Evolutionary conservation across 1,140 invertebrate genomes (phyloP).

Genomic region (Apis cerana): DNA sequence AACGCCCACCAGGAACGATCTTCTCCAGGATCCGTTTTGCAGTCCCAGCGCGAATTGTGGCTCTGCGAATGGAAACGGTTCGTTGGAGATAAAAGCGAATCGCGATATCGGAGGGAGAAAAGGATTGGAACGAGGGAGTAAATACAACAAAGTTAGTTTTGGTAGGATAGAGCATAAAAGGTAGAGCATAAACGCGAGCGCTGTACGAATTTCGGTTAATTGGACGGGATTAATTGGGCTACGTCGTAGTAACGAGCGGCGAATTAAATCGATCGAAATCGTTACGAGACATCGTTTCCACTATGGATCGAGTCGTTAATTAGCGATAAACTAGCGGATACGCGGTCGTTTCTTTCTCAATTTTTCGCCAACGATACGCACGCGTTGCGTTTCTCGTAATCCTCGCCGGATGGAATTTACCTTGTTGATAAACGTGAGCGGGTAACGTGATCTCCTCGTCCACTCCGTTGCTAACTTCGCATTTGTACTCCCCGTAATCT

Average conservation of each 20-base stretch:
- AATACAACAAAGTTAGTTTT: too few relatives aligned
- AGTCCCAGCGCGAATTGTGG: slow-evolving; percentile 73
- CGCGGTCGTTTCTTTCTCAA: not conserved
- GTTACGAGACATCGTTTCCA: not conserved
- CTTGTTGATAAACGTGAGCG: slow-evolving; percentile 77
- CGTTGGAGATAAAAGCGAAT: too few relatives aligned
- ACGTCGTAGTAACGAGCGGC: slow-evolving; percentile 23
- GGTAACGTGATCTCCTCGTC: slow-evolving; percentile 78
- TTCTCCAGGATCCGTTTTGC: slow-evolving; percentile 76
- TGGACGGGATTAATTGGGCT: slow-evolving; percentile 22
- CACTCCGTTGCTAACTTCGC: slow-evolving; percentile 81
- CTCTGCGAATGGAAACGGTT: slow-evolving; percentile 63
- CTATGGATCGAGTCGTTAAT: slow-evolving; percentile 12
- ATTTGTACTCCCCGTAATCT: slow-evolving; percentile 87
- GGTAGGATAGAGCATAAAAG: too few relatives aligned
- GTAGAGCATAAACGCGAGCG: not conserved
- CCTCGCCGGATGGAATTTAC: slow-evolving; percentile 47
- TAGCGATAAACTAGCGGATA: not conserved
- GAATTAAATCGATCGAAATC: slow-evolving; percentile 40
- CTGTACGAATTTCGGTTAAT: slow-evolving; percentile 32
- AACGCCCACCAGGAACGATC: slow-evolving; percentile 72
- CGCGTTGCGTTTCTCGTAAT: not conserved
- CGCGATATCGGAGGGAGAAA: too few relatives aligned
- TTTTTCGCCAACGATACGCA: not conserved
- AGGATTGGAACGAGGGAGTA: too few relatives aligned